Conservation (phyloP, 2,113 vertebrate species). For the Nycticorax nycticorax region DNA sequence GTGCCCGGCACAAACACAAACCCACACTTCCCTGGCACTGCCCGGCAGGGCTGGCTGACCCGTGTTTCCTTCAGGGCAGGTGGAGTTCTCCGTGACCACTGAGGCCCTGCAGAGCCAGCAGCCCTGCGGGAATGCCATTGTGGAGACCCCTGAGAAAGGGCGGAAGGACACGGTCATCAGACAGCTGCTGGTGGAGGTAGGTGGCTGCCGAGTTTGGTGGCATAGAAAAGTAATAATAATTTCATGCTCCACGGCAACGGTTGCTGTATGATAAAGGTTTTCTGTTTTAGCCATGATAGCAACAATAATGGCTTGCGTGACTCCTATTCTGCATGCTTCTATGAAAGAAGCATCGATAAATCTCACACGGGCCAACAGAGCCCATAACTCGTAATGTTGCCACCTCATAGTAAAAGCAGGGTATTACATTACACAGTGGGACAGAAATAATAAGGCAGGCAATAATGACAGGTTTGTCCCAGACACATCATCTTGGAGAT, state of each 20-base stretch:
- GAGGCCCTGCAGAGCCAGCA: conserved; percentile 37
- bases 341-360: not conserved
- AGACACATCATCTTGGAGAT: not conserved
- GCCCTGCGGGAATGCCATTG: conserved; percentile 24
- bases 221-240: not conserved
- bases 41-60: not conserved
- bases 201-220: not conserved
- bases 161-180: conserved; percentile 75
- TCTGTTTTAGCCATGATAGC: not conserved
- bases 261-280: not conserved
- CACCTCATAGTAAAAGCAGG: not conserved
- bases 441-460: not conserved
- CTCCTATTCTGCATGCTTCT: not conserved
- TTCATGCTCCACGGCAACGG: not conserved
- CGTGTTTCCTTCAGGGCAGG: conserved; percentile 42
- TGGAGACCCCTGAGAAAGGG: conserved; percentile 75
- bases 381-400: not conserved
- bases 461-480: not conserved
- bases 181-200: conserved; percentile 81
- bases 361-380: not conserved
- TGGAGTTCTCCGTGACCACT: conserved; percentile 51
- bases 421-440: not conserved
- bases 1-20: not conserved
- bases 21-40: rapidly evolving
- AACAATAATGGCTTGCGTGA: not conserved